Conservation (phyloP, 2,888 invertebrate genomes). For the Gastrophysa polygoni region DNA sequence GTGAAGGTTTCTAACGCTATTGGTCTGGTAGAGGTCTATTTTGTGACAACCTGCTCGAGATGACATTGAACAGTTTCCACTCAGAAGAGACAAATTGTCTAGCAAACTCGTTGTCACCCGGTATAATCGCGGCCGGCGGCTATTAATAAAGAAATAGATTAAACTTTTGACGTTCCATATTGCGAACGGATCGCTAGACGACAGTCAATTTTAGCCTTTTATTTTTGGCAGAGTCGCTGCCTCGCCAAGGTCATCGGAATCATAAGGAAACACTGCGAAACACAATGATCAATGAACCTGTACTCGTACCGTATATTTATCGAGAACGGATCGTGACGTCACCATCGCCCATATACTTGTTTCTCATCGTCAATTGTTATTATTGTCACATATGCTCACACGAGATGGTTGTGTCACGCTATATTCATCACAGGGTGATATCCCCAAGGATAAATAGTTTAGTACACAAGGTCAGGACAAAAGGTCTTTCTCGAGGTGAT, state of each 20-base stretch:
- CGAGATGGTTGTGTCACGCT: too few relatives aligned
- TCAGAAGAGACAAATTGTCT: neutral
- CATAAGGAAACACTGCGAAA: constrained; percentile 9
- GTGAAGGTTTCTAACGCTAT: too few relatives aligned
- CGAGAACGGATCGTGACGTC: neutral
- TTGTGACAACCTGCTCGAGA: too few relatives aligned
- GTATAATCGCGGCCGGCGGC: neutral
- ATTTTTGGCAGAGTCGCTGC: constrained; percentile 12
- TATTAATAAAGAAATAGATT: constrained; percentile 1
- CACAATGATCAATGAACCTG: neutral
- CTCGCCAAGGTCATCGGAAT: constrained; percentile 9
- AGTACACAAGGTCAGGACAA: too few relatives aligned
- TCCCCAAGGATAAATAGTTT: too few relatives aligned
- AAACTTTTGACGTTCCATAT: neutral
- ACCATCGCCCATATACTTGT: neutral
- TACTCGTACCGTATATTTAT: neutral
- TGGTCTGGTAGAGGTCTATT: too few relatives aligned
- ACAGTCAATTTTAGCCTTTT: constrained; percentile 21
- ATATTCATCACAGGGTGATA: too few relatives aligned
- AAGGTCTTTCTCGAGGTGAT: too few relatives aligned
- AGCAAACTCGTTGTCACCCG: neutral
- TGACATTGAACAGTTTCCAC: too few relatives aligned
- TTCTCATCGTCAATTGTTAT: neutral
- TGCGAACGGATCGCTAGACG: constrained; percentile 15
- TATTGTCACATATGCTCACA: neutral